Evolutionary conservation across 1,140 invertebrate genomes (phyloP).

Genomic region (Rhynchophorus ferrugineus): DNA sequence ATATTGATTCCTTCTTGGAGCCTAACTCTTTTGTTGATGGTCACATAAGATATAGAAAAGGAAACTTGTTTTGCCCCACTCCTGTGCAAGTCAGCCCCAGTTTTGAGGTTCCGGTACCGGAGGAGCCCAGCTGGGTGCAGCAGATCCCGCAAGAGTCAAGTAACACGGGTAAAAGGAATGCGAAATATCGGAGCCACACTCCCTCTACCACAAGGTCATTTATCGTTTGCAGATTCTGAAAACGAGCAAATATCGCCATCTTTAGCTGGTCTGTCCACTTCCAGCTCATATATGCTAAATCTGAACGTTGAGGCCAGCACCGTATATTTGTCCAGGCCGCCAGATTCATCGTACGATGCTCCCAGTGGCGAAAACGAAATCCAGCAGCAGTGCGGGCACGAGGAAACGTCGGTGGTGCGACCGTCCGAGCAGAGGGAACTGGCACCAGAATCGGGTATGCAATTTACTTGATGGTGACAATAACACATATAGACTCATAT

Average conservation of each 20-base stretch:
- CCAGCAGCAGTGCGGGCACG: constrained; percentile 9
- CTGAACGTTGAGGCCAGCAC: constrained; percentile 57
- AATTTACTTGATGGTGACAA: too few species aligned
- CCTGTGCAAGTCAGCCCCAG: constrained; percentile 19
- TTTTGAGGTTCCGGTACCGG: constrained; percentile 32
- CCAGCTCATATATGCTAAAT: constrained; percentile 58
- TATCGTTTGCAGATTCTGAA: constrained; percentile 52
- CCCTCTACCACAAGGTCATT: too few species aligned
- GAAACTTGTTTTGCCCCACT: constrained; percentile 30
- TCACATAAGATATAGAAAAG: constrained; percentile 50
- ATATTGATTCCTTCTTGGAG: constrained; percentile 59
- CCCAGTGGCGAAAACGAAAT: constrained; percentile 11
- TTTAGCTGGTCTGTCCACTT: constrained; percentile 45
- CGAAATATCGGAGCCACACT: too few species aligned
- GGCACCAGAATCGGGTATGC: constrained; percentile 39
- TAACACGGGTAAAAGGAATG: constrained; percentile 44
- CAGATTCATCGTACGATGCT: constrained; percentile 29
- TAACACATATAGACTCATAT: too few species aligned
- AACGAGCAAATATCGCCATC: constrained; percentile 42
- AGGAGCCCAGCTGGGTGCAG: constrained; percentile 64
- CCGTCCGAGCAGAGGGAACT: constrained; percentile 36
- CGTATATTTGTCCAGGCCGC: constrained; percentile 51
- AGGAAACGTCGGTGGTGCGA: constrained; percentile 30
- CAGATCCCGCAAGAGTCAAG: constrained; percentile 55
- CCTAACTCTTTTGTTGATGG: constrained; percentile 45